These are phyloP conservation scores for Drosophila atripex DNA, from an alignment of 2,888 invertebrate species.

Conservation along the genomic window DNA sequence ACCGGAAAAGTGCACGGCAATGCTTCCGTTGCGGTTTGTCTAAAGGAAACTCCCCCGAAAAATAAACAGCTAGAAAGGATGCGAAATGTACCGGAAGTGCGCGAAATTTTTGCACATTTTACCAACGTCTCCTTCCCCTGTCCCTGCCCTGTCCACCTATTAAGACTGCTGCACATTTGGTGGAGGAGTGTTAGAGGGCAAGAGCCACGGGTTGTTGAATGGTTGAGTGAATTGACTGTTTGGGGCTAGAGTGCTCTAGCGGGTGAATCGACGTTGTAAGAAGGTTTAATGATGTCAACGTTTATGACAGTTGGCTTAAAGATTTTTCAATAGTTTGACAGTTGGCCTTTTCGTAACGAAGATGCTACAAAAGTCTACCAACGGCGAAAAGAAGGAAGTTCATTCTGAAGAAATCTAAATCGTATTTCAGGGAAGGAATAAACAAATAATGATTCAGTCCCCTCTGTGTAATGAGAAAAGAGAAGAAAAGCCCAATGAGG, in stretches of 20 bases:
- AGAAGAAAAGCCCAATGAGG: too few relatives aligned
- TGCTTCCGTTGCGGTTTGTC: slow-evolving; percentile 73
- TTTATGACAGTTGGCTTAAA: slow-evolving; percentile 72
- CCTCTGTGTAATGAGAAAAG: too few relatives aligned
- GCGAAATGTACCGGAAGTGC: slow-evolving; percentile 73
- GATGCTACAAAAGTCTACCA: neutral
- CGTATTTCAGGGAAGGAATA: neutral
- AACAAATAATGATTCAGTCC: neutral
- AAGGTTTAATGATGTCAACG: slow-evolving; percentile 75
- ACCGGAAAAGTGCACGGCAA: slow-evolving; percentile 22
- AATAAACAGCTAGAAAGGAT: slow-evolving; percentile 70
- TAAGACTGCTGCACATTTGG: neutral
- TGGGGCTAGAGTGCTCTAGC: slow-evolving; percentile 22
- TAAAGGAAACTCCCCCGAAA: slow-evolving; percentile 63
- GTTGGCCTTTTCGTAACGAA: slow-evolving; percentile 48
- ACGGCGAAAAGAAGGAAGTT: neutral
- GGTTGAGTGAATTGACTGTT: slow-evolving; percentile 19
- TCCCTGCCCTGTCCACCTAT: neutral
- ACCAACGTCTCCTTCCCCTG: slow-evolving; percentile 29
- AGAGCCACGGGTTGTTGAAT: slow-evolving; percentile 1
- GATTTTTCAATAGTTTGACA: slow-evolving; percentile 65
- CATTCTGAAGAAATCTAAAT: slow-evolving; percentile 1
- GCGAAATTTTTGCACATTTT: slow-evolving; percentile 73
- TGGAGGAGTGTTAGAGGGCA: neutral
- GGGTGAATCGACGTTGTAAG: slow-evolving; percentile 53